Percentiles rank a stretch among this genome's conserved stretches.
Evolutionary conservation across 2,113 vertebrate species (phyloP).

Genomic region (Sphyrna mokarran): DNA sequence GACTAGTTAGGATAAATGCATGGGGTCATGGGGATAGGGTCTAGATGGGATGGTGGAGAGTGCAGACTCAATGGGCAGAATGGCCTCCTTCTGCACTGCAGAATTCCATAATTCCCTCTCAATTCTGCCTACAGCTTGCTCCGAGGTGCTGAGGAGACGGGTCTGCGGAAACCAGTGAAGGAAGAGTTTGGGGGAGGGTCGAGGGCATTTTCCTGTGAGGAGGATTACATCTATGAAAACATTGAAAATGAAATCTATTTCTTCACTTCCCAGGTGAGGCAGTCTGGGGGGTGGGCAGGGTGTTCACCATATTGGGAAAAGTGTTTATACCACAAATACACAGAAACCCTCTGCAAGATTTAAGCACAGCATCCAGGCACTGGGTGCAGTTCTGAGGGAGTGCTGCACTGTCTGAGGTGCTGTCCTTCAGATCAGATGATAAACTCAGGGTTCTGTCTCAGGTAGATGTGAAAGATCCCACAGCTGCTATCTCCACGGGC

Average conservation of each 20-base stretch:
- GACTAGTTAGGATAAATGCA: too few species aligned
- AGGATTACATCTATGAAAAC: slow-evolving; percentile 96
- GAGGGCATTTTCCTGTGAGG: slow-evolving; percentile 83
- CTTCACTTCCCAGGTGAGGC: slow-evolving; percentile 86
- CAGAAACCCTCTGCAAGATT: background rate
- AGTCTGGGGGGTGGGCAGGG: too few species aligned
- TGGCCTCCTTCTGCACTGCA: too few species aligned
- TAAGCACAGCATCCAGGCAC: background rate
- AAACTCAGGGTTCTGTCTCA: background rate
- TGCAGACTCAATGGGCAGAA: too few species aligned
- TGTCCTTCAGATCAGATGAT: background rate
- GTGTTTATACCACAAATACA: background rate
- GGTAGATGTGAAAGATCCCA: background rate
- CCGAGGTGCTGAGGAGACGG: slow-evolving; percentile 86
- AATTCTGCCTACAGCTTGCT: slow-evolving; percentile 62
- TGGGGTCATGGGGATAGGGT: too few species aligned
- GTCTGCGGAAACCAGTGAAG: slow-evolving; percentile 81
- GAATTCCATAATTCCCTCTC: background rate
- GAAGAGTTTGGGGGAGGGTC: slow-evolving; percentile 83
- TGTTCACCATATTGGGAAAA: background rate
- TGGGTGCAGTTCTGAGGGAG: background rate
- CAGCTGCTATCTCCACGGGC: background rate
- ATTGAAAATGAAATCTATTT: slow-evolving; percentile 90
- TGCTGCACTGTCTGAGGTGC: background rate
- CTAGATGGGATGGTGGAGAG: too few species aligned